These are phyloP conservation scores for Passer montanus DNA, from an alignment of 2,113 vertebrate species.

Conservation along the genomic window DNA sequence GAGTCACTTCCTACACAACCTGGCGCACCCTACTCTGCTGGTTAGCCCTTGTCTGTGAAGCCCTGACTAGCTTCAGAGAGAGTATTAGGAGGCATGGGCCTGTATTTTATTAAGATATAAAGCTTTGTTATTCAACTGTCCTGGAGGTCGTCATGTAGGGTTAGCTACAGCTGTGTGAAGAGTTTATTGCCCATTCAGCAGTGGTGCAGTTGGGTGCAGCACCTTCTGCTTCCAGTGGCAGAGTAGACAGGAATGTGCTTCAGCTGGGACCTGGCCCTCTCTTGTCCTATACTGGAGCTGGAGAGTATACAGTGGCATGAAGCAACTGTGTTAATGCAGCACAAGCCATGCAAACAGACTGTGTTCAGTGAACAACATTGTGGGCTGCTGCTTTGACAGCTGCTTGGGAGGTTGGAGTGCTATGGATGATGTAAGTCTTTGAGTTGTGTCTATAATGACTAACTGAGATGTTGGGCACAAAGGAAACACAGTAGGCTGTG, in stretches of 20 bases:
- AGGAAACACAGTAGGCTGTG: background rate
- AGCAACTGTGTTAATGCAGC: background rate
- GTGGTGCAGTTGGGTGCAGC: background rate
- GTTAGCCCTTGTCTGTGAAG: background rate
- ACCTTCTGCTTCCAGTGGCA: background rate
- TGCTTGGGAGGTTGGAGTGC: background rate
- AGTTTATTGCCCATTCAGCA: background rate
- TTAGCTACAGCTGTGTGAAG: background rate
- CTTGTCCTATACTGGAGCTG: background rate
- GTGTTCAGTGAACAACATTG: accelerated
- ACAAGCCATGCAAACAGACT: background rate
- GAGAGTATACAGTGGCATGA: background rate
- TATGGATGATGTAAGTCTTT: background rate
- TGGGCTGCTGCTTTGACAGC: background rate
- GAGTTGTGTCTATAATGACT: background rate
- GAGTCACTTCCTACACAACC: background rate
- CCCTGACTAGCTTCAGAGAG: background rate
- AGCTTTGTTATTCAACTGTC: background rate
- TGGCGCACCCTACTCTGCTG: background rate
- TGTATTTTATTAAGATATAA: background rate
- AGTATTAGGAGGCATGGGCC: background rate
- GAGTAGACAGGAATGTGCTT: background rate
- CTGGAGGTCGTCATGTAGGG: background rate
- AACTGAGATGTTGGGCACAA: background rate
- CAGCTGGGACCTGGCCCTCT: background rate